phyloP scores from a whole-genome alignment of 2,888 invertebrate genomes.

The Phyto melanocephala region DNA sequence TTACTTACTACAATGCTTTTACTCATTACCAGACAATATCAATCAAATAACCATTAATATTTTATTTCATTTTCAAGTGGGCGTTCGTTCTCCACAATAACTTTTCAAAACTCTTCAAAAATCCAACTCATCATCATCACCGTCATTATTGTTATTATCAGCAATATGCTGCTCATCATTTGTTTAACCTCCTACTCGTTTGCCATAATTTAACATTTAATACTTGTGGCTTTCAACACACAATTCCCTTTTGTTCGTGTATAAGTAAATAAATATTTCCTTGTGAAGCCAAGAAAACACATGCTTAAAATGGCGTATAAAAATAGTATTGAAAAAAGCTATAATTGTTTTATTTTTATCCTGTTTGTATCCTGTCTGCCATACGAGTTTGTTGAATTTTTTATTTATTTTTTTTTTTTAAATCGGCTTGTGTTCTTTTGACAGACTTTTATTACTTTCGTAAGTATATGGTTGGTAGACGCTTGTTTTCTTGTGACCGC shows the following conservation, averaged over 20 bases:
- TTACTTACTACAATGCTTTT: conserved; percentile 12
- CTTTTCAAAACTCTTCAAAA: conserved; percentile 42
- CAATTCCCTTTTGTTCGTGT: conserved; percentile 28
- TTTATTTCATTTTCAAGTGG: conserved; percentile 64
- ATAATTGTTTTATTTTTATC: conserved; percentile 64
- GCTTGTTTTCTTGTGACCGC: neutral
- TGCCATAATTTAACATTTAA: neutral
- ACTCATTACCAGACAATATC: conserved; percentile 57
- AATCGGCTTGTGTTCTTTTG: conserved; percentile 31
- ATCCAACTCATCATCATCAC: conserved; percentile 43
- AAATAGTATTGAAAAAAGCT: conserved; percentile 52
- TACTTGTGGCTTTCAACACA: conserved; percentile 1
- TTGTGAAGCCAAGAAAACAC: conserved; percentile 34
- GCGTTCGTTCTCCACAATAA: conserved; percentile 62
- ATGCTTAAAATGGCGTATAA: conserved; percentile 52
- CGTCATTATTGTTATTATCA: neutral
- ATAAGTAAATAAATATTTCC: conserved; percentile 41
- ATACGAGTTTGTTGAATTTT: neutral
- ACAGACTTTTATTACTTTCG: conserved; percentile 38
- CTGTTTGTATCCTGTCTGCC: conserved; percentile 49
- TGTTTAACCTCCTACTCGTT: neutral
- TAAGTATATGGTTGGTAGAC: neutral
- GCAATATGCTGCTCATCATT: conserved; percentile 17
- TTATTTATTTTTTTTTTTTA: neutral
- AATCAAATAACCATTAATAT: conserved; percentile 46